Percentiles rank a stretch among this genome's conserved stretches.
phyloP scores from a whole-genome alignment of 2,113 vertebrate genomes.

The Ia io region DNA sequence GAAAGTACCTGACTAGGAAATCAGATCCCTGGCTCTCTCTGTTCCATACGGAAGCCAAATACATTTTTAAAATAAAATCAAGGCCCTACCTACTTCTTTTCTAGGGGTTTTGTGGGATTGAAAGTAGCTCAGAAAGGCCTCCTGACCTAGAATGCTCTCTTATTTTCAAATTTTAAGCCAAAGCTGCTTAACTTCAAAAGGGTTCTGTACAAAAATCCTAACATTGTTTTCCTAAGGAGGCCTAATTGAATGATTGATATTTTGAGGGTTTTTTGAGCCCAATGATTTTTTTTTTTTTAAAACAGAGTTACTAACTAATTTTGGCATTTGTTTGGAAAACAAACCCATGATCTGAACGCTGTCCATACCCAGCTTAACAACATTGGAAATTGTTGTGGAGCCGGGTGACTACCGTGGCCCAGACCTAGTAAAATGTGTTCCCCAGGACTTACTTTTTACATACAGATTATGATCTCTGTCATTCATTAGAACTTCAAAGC shows the following conservation, averaged over 20 bases:
- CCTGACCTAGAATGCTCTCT: neutral
- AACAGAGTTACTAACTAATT: neutral
- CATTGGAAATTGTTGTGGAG: neutral
- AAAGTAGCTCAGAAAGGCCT: neutral
- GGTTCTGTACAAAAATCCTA: slow-evolving; percentile 24
- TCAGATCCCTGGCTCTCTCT: neutral
- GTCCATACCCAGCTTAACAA: neutral
- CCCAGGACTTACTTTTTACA: neutral
- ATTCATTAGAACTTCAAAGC: slow-evolving; percentile 12
- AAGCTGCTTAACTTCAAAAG: slow-evolving; percentile 46
- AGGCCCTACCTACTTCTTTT: neutral
- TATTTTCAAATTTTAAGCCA: slow-evolving; percentile 32
- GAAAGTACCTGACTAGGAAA: neutral
- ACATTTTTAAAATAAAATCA: neutral
- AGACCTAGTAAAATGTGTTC: neutral
- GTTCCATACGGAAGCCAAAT: neutral
- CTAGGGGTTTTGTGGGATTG: neutral
- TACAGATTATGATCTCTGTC: neutral
- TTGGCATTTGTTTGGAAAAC: slow-evolving; percentile 26
- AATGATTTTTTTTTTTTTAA: neutral
- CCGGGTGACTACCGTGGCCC: too few relatives aligned
- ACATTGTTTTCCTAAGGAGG: slow-evolving; percentile 25
- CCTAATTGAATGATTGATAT: slow-evolving; percentile 23
- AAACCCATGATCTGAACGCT: neutral
- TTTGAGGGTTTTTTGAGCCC: slow-evolving; percentile 36